Conservation (phyloP, 2,113 vertebrate genomes). For the Nothocercus nigrocapillus region DNA sequence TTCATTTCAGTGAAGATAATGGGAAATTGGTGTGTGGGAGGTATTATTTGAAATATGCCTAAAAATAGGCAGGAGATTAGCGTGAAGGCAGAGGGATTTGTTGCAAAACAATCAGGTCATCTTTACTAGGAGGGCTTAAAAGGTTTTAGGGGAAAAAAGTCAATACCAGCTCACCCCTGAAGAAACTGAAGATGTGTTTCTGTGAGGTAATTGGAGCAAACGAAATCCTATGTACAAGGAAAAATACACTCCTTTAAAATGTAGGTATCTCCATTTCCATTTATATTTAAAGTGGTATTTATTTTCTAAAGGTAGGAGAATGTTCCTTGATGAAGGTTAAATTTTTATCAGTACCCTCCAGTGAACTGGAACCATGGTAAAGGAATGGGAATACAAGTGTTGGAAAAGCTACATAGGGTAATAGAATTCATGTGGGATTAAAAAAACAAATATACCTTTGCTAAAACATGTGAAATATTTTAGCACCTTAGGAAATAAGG, state of each 20-base stretch:
- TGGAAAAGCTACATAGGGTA: not conserved
- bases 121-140: not conserved
- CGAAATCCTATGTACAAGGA: not conserved
- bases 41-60: not conserved
- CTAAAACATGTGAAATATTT: not conserved
- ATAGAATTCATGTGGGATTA: not conserved
- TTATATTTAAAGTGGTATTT: not conserved
- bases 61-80: not conserved
- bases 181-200: not conserved
- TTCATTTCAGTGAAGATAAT: conserved; percentile 23
- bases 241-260: not conserved
- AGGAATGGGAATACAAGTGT: not conserved
- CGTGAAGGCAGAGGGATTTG: not conserved
- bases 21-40: not conserved
- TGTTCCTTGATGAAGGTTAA: not conserved
- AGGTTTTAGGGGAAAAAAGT: not conserved
- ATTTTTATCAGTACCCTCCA: not conserved
- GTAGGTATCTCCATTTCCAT: not conserved
- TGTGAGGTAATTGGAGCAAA: not conserved
- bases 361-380: not conserved
- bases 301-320: not conserved
- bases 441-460: not conserved
- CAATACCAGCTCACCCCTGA: not conserved
- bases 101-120: not conserved
- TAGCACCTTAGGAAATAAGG: not conserved